phyloP scores from a whole-genome alignment of 1,140 invertebrate genomes.

The Drosophila gunungcola region DNA sequence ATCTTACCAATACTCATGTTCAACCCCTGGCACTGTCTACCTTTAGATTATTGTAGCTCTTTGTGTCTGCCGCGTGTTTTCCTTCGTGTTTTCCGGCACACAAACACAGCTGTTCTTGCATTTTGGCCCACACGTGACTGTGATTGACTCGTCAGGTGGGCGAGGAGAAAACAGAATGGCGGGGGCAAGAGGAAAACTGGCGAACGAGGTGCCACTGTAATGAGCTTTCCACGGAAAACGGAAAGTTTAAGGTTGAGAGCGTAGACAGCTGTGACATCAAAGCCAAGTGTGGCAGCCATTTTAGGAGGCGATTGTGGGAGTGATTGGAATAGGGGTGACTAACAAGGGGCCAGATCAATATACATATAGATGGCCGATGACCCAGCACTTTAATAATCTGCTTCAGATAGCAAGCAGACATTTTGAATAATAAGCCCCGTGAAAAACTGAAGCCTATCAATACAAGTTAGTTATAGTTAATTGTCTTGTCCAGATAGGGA shows the following conservation, averaged over 20 bases:
- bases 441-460: constrained; percentile 28
- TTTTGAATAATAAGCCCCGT: constrained; percentile 28
- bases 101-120: constrained; percentile 40
- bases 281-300: constrained; percentile 39
- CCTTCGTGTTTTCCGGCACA: constrained; percentile 35
- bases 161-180: background rate
- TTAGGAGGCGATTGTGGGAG: constrained; percentile 11
- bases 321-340: background rate
- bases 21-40: constrained; percentile 35
- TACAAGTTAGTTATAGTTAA: constrained; percentile 29
- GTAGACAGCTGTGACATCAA: constrained; percentile 37
- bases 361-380: constrained; percentile 47
- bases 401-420: constrained; percentile 34
- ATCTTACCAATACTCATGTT: background rate
- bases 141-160: constrained; percentile 46
- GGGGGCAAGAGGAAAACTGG: background rate
- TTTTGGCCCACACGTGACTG: constrained; percentile 49
- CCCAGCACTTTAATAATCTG: constrained; percentile 44
- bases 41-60: constrained; percentile 22
- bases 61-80: constrained; percentile 31
- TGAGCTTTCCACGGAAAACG: constrained; percentile 28
- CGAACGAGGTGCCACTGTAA: constrained; percentile 36
- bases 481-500: constrained; percentile 23
- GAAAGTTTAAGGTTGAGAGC: constrained; percentile 50
- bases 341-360: background rate